Conservation (phyloP, 2,888 invertebrate species). For the Lasioglossum morio region DNA sequence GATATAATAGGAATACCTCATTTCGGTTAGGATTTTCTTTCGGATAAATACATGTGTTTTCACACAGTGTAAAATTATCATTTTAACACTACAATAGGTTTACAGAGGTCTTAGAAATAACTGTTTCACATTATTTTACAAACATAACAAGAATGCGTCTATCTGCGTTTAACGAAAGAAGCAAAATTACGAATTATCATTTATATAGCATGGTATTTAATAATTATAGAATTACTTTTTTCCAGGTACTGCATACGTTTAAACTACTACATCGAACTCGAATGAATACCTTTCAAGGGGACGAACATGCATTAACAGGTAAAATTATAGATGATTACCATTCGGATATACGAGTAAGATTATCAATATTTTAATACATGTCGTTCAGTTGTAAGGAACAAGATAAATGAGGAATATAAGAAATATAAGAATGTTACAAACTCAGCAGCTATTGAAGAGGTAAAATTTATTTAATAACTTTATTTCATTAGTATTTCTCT, state of each 20-base stretch:
- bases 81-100: not conserved
- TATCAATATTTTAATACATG: conserved; percentile 34
- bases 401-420: conserved; percentile 91
- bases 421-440: conserved; percentile 89
- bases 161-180: not conserved
- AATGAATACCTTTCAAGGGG: conserved; percentile 88
- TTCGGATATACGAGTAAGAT: not conserved
- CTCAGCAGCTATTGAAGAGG: conserved; percentile 87
- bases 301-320: conserved; percentile 87
- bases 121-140: no score
- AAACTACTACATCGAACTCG: conserved; percentile 91
- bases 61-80: not conserved
- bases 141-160: no score
- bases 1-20: not conserved
- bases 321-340: conserved; percentile 38
- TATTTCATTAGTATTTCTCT: conserved; percentile 14
- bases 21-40: not conserved
- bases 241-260: conserved; percentile 89
- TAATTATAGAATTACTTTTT: conserved; percentile 23
- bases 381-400: conserved; percentile 87
- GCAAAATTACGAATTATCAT: not conserved
- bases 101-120: no score
- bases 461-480: conserved; percentile 78
- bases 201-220: not conserved
- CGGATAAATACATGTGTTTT: not conserved